A percentile compares a stretch with the other conserved stretches of the same genome.
These are phyloP conservation scores for Geotrypetes seraphini DNA, from an alignment of 2,797 vertebrate species.

Conservation along the genomic window DNA sequence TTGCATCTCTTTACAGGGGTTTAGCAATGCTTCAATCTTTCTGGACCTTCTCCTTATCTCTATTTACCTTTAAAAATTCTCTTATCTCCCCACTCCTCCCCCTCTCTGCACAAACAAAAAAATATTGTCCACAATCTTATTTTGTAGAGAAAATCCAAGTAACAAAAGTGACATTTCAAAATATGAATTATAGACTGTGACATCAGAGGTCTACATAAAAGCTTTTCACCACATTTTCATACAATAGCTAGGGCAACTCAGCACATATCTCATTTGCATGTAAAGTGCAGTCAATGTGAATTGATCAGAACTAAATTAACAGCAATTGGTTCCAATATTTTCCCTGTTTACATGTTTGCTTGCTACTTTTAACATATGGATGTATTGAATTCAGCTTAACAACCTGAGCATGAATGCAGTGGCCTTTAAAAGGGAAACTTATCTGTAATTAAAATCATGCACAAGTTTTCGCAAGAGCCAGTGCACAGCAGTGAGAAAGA, in stretches of 20 bases:
- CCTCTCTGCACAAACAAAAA: neutral
- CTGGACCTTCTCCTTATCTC: no score
- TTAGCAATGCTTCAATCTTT: no score
- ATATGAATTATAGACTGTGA: no score
- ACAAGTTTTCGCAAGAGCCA: slow-evolving; percentile 58
- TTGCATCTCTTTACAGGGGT: no score
- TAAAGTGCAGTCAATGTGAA: slow-evolving; percentile 91
- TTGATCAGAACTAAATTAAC: slow-evolving; percentile 83
- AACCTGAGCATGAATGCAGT: slow-evolving; percentile 71
- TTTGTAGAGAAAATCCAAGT: no score
- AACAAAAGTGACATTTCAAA: no score
- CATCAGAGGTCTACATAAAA: no score
- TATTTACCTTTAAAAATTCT: no score
- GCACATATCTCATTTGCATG: slow-evolving; percentile 87
- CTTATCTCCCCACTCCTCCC: no score
- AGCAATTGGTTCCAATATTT: slow-evolving; percentile 83
- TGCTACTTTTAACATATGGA: slow-evolving; percentile 76
- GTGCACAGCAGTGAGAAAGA: slow-evolving; percentile 48
- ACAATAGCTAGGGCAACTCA: no score
- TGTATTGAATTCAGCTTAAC: slow-evolving; percentile 94
- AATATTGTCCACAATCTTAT: no score
- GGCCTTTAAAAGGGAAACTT: slow-evolving; percentile 81
- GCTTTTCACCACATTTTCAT: no score
- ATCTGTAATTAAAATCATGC: slow-evolving; percentile 99
- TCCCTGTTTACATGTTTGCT: slow-evolving; percentile 75